These are phyloP conservation scores for Puma concolor DNA, from an alignment of 2,113 vertebrate genomes.

Conservation along the genomic window DNA sequence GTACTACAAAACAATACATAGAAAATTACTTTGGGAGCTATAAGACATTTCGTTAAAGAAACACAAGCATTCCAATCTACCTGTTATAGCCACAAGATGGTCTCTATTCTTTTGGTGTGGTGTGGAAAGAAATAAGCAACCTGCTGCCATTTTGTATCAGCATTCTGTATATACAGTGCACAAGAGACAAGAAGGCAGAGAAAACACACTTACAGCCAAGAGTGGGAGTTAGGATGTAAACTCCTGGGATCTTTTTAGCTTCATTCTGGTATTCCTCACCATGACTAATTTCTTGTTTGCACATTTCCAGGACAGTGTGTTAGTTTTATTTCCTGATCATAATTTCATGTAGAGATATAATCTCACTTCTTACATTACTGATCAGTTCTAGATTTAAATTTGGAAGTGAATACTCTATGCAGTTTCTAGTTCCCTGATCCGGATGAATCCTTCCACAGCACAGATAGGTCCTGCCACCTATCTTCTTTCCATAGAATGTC, in stretches of 20 bases:
- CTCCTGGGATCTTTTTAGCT: background rate
- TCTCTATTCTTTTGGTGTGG: background rate
- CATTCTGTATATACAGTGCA: background rate
- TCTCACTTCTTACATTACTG: background rate
- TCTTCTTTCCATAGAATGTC: background rate
- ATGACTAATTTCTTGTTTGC: background rate
- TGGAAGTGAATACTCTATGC: background rate
- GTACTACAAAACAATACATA: background rate
- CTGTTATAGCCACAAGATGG: background rate
- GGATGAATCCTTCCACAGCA: background rate
- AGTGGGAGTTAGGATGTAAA: background rate
- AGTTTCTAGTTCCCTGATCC: background rate
- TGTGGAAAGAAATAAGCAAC: background rate
- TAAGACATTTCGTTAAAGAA: background rate
- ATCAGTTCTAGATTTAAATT: background rate
- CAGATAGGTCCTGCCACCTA: background rate
- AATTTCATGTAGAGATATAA: background rate
- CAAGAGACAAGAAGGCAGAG: background rate
- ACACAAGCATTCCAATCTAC: background rate
- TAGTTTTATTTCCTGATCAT: slow-evolving; percentile 2
- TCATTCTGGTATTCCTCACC: background rate
- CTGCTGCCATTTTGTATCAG: background rate
- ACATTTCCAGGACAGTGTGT: background rate
- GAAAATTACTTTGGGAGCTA: background rate
- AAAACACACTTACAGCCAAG: background rate